Percentiles rank a stretch among this genome's conserved stretches.
Conservation (phyloP, 2,888 invertebrate species). For the Bombylius major region DNA sequence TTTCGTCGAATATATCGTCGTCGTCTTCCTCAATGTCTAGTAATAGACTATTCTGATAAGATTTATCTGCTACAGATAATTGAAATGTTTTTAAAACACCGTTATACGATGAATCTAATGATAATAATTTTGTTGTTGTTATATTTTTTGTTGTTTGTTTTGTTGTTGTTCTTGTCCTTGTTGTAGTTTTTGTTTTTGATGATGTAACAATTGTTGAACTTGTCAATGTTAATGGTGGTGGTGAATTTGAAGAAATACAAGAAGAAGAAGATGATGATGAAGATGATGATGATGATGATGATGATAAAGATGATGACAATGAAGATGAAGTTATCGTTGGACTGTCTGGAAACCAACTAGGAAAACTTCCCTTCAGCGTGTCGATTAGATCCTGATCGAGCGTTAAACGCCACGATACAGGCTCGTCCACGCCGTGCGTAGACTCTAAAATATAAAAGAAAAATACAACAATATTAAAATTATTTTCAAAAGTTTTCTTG, state of each 20-base stretch:
- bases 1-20: conserved; percentile 33
- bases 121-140: background rate
- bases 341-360: conserved; percentile 74
- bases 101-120: conserved; percentile 22
- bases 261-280: conserved; percentile 8
- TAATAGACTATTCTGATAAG: conserved; percentile 31
- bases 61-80: conserved; percentile 23
- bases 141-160: background rate
- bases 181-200: conserved; percentile 5
- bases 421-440: conserved; percentile 59
- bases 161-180: conserved; percentile 5
- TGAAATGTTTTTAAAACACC: conserved; percentile 25
- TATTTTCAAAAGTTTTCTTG: background rate
- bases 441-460: conserved; percentile 46
- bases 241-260: conserved; percentile 17
- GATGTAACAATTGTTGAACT: conserved; percentile 1
- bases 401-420: conserved; percentile 82
- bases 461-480: background rate
- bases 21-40: conserved; percentile 3
- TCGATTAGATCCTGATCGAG: conserved; percentile 86
- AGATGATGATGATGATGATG: conserved; percentile 12
- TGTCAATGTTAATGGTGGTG: conserved; percentile 12
- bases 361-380: conserved; percentile 83
- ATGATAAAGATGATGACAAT: conserved; percentile 7
- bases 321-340: conserved; percentile 17